Conservation (phyloP, 2,113 vertebrate genomes). For the Xyrauchen texanus region DNA sequence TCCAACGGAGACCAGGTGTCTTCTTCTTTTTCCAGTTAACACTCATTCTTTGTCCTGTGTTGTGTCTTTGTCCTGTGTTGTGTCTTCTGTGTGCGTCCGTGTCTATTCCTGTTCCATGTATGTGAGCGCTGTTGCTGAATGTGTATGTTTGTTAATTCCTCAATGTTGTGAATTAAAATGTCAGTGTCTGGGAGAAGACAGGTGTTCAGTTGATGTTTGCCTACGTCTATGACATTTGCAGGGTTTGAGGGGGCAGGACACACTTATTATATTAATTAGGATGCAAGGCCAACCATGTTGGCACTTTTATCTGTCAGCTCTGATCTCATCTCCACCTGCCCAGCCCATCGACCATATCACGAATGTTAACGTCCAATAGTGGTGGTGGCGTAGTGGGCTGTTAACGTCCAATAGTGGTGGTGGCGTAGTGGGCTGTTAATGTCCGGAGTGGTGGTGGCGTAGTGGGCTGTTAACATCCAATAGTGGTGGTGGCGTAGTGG, state of each 20-base stretch:
- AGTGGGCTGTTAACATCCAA: no score
- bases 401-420: no score
- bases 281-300: constrained; percentile 16
- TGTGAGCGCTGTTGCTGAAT: no score
- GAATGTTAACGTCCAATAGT: constrained; percentile 26
- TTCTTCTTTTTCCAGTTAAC: constrained; percentile 35
- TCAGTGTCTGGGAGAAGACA: constrained; percentile 24
- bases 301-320: constrained; percentile 31
- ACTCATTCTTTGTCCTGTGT: constrained; percentile 49
- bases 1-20: constrained; percentile 1
- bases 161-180: constrained; percentile 19
- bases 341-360: constrained; percentile 3
- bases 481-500: no score
- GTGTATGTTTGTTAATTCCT: constrained; percentile 24
- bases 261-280: constrained; percentile 40
- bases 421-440: no score
- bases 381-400: no score
- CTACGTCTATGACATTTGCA: constrained; percentile 51
- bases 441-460: no score
- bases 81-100: constrained; percentile 8
- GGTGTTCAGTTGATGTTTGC: constrained; percentile 34
- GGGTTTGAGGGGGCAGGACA: constrained; percentile 35
- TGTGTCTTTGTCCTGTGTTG: constrained; percentile 46
- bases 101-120: neutral
- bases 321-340: constrained; percentile 49